Conservation (phyloP, 2,113 vertebrate genomes). For the Lepus americanus region DNA sequence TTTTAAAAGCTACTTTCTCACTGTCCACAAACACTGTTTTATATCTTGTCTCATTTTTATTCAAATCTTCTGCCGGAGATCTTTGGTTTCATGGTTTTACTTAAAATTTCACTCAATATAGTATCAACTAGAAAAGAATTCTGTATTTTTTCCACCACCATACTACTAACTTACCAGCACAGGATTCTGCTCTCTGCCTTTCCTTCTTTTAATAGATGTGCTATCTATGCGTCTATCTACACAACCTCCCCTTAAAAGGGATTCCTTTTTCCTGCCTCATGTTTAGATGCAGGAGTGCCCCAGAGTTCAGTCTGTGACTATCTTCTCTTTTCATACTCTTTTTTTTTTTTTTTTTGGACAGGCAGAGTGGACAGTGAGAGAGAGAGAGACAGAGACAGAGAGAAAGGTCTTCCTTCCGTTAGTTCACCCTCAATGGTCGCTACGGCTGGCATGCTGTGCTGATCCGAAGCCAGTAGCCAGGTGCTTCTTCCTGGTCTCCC, state of each 20-base stretch:
- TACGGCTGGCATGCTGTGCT: too few relatives aligned
- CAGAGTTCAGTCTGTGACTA: neutral
- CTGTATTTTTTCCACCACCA: neutral
- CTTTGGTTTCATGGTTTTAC: neutral
- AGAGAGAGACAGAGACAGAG: too few relatives aligned
- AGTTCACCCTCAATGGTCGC: too few relatives aligned
- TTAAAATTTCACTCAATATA: neutral
- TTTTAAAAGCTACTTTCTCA: neutral
- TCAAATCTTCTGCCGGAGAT: neutral
- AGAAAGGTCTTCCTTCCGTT: too few relatives aligned
- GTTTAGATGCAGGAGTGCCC: neutral
- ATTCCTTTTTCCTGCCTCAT: neutral
- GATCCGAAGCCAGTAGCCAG: too few relatives aligned
- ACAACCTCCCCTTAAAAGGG: neutral
- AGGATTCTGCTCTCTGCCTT: neutral
- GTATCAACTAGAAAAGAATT: neutral
- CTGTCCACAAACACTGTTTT: neutral
- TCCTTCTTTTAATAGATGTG: neutral
- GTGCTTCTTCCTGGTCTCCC: too few relatives aligned
- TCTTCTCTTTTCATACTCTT: neutral
- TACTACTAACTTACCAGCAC: neutral
- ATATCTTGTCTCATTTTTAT: neutral
- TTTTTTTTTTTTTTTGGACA: too few relatives aligned
- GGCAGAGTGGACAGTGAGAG: too few relatives aligned
- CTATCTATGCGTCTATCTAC: neutral